Percentiles rank a stretch among this genome's conserved stretches.
These are phyloP conservation scores for Ispidina picta DNA, from an alignment of 2,797 vertebrate genomes.

Conservation along the genomic window DNA sequence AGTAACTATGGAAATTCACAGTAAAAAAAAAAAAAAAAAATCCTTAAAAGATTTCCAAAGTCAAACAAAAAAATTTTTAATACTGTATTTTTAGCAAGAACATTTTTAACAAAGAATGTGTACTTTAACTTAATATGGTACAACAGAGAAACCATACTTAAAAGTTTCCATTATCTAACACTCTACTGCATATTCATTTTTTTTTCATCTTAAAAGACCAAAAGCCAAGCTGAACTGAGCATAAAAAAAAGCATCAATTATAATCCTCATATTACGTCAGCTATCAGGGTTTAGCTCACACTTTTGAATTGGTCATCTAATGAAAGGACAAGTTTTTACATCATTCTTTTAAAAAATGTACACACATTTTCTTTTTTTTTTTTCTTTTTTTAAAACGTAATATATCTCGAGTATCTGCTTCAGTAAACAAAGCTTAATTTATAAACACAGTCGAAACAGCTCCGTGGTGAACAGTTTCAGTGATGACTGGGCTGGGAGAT, in stretches of 20 bases:
- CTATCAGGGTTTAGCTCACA: conserved; percentile 69
- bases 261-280: conserved; percentile 69
- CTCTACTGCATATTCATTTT: conserved; percentile 77
- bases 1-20: conserved; percentile 52
- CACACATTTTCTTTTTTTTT: conserved; percentile 73
- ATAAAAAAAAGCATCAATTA: conserved; percentile 73
- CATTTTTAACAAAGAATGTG: conserved; percentile 85
- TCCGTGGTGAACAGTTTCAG: conserved; percentile 76
- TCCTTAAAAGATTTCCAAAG: conserved; percentile 74
- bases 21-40: not conserved
- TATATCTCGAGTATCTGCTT: conserved; percentile 79
- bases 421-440: conserved; percentile 81
- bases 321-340: conserved; percentile 79
- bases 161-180: conserved; percentile 80
- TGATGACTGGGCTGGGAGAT: conserved; percentile 73
- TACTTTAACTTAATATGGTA: conserved; percentile 86
- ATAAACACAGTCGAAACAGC: conserved; percentile 80
- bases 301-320: conserved; percentile 75
- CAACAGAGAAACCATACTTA: conserved; percentile 83
- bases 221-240: conserved; percentile 77
- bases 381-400: conserved; percentile 74
- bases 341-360: conserved; percentile 80
- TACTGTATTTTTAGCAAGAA: conserved; percentile 87
- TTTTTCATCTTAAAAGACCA: conserved; percentile 77
- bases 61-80: conserved; percentile 85